Conservation (phyloP, 2,113 vertebrate species). For the Menidia beryllina region DNA sequence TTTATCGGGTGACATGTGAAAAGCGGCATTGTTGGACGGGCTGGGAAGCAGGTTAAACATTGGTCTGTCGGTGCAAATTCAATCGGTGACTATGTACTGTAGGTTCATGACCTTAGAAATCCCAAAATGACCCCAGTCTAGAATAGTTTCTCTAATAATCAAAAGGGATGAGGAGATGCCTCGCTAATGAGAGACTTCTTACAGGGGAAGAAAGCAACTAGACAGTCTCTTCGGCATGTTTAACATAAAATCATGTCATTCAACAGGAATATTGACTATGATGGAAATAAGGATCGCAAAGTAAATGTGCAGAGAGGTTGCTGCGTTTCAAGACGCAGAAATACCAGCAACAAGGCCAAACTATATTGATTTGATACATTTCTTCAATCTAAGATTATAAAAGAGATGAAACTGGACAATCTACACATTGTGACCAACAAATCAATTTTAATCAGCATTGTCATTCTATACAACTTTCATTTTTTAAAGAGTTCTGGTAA, state of each 20-base stretch:
- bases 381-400: too few species aligned
- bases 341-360: background rate
- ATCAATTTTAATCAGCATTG: too few species aligned
- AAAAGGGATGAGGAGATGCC: slow-evolving; percentile 37
- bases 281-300: slow-evolving; percentile 40
- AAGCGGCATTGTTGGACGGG: slow-evolving; percentile 68
- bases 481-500: too few species aligned
- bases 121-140: slow-evolving; percentile 35
- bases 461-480: too few species aligned
- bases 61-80: slow-evolving; percentile 25
- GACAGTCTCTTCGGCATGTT: slow-evolving; percentile 21
- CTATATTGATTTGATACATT: too few species aligned
- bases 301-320: background rate
- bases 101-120: slow-evolving; percentile 52
- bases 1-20: slow-evolving; percentile 61
- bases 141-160: slow-evolving; percentile 39
- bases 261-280: slow-evolving; percentile 25
- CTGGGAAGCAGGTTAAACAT: slow-evolving; percentile 61
- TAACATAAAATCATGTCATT: slow-evolving; percentile 33
- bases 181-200: slow-evolving; percentile 65
- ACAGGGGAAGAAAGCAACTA: slow-evolving; percentile 29
- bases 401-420: too few species aligned
- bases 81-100: slow-evolving; percentile 28
- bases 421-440: too few species aligned
- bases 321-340: slow-evolving; percentile 14